Evolutionary conservation across 2,888 invertebrate genomes (phyloP), one percentile per base, ranked within the genome.

Genomic region (Amblyjoppa proteus): DNA sequence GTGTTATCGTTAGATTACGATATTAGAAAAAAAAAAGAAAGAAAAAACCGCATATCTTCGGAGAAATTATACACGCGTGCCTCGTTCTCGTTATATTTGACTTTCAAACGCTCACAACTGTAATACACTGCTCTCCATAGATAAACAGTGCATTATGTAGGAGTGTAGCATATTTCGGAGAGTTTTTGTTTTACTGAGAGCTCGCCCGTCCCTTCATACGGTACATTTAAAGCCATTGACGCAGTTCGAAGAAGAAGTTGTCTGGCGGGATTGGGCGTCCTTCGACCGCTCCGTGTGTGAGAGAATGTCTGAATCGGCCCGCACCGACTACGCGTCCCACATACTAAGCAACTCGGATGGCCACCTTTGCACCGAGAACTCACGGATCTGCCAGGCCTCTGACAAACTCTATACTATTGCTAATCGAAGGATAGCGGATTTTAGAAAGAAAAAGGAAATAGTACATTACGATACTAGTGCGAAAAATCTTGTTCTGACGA

Each of bases 1-100:
- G 31, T 71, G 66, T 76, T 71, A 56, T 25, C 56, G 45, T 58
- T 45, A 75, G 75, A 80, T 80, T 84, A 71, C 11, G 53, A 31
- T 16, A 38, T 51, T 31, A 45, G 31, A 58, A 38, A 56, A 61
- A 11, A 69, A 16, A 45, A 41, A 73, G 5, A 69, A 9, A 16
- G 31, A 41, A 45, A 45, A 49, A 49, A 49, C 3, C 34, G 25
- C 75, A 45, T 75, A 51, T 64, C 41, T 70, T 41, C 16, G 45
- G 34, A 56, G 38, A 38, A 56, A 56, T 73, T 58, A 41, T 71
- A 53, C 53, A 13, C 20, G 34, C 53, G 71, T 20, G 20, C 5
- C 28, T 25, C 25, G 16, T 6, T 13, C 41, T 49, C 51, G 11
- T 56, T 3, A 38, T 70, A n/a, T 58, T 28, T 28, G 45, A 49